A percentile compares a stretch with the other conserved stretches of the same genome.
Conservation (phyloP, 2,113 vertebrate species). For the Oreamnos americanus region DNA sequence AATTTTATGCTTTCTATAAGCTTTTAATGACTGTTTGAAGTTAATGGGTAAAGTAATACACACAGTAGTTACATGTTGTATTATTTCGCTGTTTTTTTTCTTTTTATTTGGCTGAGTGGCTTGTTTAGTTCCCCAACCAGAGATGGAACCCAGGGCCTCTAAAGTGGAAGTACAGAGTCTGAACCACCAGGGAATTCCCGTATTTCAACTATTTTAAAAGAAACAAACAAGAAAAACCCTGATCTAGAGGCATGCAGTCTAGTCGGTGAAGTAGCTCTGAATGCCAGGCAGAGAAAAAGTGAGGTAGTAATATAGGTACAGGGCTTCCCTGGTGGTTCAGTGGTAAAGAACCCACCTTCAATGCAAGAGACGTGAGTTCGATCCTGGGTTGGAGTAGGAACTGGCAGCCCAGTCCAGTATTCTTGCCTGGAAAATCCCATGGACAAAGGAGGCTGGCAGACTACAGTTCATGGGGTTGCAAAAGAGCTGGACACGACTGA, state of each 20-base stretch:
- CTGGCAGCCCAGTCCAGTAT: neutral
- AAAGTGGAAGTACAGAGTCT: neutral
- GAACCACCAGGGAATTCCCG: neutral
- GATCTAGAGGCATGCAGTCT: neutral
- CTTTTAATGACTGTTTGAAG: neutral
- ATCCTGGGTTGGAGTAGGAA: neutral
- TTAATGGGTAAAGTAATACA: neutral
- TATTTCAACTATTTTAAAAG: neutral
- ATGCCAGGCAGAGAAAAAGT: neutral
- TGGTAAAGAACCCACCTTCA: neutral
- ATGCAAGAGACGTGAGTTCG: neutral
- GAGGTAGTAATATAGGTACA: neutral
- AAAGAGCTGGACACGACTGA: neutral
- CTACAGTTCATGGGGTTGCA: neutral
- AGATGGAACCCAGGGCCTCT: neutral
- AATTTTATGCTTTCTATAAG: neutral
- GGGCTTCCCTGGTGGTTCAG: neutral
- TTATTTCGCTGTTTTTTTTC: neutral
- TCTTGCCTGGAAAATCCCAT: neutral
- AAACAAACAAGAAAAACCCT: neutral
- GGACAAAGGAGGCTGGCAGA: neutral
- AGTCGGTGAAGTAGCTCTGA: neutral
- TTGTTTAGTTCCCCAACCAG: neutral
- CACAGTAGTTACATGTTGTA: neutral
- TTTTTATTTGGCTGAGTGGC: neutral